Evolutionary conservation across 2,113 vertebrate species (phyloP), one percentile per base, ranked within the genome.

Genomic region (Pan paniscus): DNA sequence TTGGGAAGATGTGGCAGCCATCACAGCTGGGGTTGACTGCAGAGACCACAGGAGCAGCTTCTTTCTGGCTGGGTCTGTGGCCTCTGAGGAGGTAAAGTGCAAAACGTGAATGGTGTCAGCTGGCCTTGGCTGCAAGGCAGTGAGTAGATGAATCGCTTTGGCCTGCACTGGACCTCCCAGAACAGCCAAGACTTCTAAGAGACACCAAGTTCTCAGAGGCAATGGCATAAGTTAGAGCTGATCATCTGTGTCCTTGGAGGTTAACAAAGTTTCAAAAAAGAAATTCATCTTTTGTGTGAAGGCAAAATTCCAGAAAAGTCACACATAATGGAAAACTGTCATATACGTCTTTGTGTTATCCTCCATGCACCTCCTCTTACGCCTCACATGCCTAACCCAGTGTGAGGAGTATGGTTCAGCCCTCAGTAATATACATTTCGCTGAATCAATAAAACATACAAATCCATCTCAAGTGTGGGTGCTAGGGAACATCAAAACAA

Each of bases 401-500:
- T 4, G 22, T 76, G 43, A 70, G 80, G 61, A 93, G n/a, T 30
- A 80, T 0, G 35, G 12, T 17, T 27, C 12, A 75, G 70, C n/a
- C 16, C 23, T 85, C 92, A 35, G 57, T 38, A 83, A 68, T 4
- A 73, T 0, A 87, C 5, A 14, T 30, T 73, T 61, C 23, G 40
- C 32, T 82, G 68, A 92, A 35, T 13, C 57, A 94, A 59, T 70
- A 90, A 79, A 90, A 70, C 48, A 90, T 50, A 50, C 20, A 90
- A 55, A 70, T 20, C 75, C 52, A n/a, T 30, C 35, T 91, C 40
- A 23, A 79, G 9, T 18, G 79, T 55, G 40, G 8, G 32, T 8
- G 6, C 25, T 30, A 52, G 78, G 81, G 17, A 80, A 40, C 12
- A n/a, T 23, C 32, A 82, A 82, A 89, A 50, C 55, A n/a, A 55